Evolutionary conservation across 2,888 invertebrate genomes (phyloP).

Genomic region (Dynastes grantii): DNA sequence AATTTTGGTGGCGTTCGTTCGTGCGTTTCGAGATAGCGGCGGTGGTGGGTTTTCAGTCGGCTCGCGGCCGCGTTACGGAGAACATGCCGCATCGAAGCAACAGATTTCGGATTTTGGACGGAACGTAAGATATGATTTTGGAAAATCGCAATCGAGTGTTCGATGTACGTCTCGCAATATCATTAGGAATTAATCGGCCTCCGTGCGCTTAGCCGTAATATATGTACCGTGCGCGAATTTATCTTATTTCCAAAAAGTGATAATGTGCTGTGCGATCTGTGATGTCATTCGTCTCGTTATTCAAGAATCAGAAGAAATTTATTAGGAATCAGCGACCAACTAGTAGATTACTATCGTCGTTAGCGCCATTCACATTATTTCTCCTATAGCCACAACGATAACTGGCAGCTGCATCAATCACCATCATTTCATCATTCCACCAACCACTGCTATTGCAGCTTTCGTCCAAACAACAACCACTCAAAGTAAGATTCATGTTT

Average conservation of each 20-base stretch:
- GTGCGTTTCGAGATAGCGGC: slow-evolving; percentile 38
- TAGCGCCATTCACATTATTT: background rate
- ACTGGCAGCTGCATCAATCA: slow-evolving; percentile 20
- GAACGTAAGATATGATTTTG: slow-evolving; percentile 53
- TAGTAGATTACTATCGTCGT: slow-evolving; percentile 10
- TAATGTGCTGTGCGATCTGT: slow-evolving; percentile 40
- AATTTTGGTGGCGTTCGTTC: slow-evolving; percentile 43
- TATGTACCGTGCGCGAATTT: slow-evolving; percentile 27
- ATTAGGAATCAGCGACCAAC: slow-evolving; percentile 14
- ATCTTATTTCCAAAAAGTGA: slow-evolving; percentile 28
- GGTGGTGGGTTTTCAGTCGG: slow-evolving; percentile 54
- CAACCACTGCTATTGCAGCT: slow-evolving; percentile 1
- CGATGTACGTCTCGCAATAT: slow-evolving; percentile 9
- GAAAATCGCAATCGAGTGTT: slow-evolving; percentile 14
- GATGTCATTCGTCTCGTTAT: slow-evolving; percentile 31
- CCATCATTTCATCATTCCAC: slow-evolving; percentile 14
- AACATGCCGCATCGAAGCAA: slow-evolving; percentile 56
- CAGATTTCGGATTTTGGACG: slow-evolving; percentile 54
- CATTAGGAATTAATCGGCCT: slow-evolving; percentile 25
- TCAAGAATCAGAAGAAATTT: slow-evolving; percentile 34
- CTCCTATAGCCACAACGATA: background rate
- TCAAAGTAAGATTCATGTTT: slow-evolving; percentile 46
- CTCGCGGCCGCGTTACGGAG: slow-evolving; percentile 57
- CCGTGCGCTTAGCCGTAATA: slow-evolving; percentile 17
- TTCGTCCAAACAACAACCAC: slow-evolving; percentile 28